Evolutionary conservation across 2,888 invertebrate species (phyloP).

Genomic region (Osmoderma eremita): DNA sequence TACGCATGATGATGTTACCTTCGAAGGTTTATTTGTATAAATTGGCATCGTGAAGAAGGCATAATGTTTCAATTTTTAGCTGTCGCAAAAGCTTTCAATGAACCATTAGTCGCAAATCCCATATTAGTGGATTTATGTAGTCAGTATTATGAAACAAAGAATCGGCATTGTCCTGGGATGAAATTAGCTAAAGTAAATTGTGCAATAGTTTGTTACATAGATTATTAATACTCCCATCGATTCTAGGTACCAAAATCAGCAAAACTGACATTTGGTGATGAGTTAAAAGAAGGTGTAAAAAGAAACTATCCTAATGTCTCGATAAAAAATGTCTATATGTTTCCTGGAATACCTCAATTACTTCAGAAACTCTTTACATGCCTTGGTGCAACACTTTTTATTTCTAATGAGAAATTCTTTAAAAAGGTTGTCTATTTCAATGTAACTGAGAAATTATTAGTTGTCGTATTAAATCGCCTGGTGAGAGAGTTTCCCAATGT

Average conservation of each 20-base stretch:
- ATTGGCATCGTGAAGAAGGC: neutral
- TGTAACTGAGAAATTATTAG: slow-evolving; percentile 64
- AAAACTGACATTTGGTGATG: slow-evolving; percentile 61
- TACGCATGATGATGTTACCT: slow-evolving; percentile 82
- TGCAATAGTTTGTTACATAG: neutral
- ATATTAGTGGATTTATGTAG: slow-evolving; percentile 63
- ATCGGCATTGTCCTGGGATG: slow-evolving; percentile 62
- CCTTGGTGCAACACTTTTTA: slow-evolving; percentile 60
- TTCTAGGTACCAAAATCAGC: slow-evolving; percentile 66
- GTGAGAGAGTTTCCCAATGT: slow-evolving; percentile 65
- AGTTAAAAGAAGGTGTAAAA: slow-evolving; percentile 52
- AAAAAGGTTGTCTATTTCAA: slow-evolving; percentile 63
- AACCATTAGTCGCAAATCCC: slow-evolving; percentile 63
- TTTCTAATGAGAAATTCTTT: slow-evolving; percentile 60
- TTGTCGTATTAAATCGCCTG: slow-evolving; percentile 60
- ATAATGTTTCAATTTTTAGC: slow-evolving; percentile 56
- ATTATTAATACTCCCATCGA: slow-evolving; percentile 46
- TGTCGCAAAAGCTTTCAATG: slow-evolving; percentile 67
- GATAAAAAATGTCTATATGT: slow-evolving; percentile 73
- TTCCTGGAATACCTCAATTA: slow-evolving; percentile 76
- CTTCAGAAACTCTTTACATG: slow-evolving; percentile 61
- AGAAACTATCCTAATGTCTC: slow-evolving; percentile 64
- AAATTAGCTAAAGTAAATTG: slow-evolving; percentile 59
- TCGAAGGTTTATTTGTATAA: slow-evolving; percentile 66
- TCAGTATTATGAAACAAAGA: slow-evolving; percentile 61